Conservation (phyloP, 2,113 vertebrate genomes). For the Turdus rufiventris region DNA sequence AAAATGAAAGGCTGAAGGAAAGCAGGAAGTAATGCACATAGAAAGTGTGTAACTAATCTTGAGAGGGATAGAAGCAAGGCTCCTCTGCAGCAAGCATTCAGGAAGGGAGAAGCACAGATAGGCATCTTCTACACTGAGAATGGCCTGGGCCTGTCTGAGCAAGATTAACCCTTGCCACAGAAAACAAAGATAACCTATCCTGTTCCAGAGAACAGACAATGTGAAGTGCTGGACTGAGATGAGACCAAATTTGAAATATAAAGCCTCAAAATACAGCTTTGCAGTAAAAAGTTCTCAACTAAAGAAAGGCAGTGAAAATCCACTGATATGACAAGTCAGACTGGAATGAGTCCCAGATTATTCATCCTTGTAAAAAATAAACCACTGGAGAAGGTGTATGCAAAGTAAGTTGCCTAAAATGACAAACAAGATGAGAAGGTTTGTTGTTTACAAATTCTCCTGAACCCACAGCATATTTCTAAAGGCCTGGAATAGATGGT, state of each 20-base stretch:
- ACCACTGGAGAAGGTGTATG: not conserved
- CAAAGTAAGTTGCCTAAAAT: not conserved
- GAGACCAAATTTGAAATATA: not conserved
- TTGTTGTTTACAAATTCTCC: conserved; percentile 14
- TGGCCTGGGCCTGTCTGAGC: not conserved
- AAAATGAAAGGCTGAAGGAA: conserved; percentile 15
- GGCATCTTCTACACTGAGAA: conserved; percentile 13
- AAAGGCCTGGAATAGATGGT: not conserved
- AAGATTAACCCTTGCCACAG: conserved; percentile 53
- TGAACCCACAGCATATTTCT: not conserved
- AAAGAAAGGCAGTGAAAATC: not conserved
- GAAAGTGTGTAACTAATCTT: conserved; percentile 28
- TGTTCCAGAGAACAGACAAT: not conserved
- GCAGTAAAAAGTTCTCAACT: not conserved
- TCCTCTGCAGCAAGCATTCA: not conserved
- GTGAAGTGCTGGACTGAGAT: not conserved
- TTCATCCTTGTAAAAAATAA: not conserved
- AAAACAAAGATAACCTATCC: not conserved
- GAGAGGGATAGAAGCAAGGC: not conserved
- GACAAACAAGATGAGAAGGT: not conserved
- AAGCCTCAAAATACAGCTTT: not conserved
- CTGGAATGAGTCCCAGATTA: not conserved
- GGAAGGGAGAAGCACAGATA: conserved; percentile 18
- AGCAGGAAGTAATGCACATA: conserved; percentile 37
- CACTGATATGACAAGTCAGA: not conserved